Base-by-base conservation (phyloP, 2,113 vertebrate genomes). In the Pteruthius melanotis region DNA sequence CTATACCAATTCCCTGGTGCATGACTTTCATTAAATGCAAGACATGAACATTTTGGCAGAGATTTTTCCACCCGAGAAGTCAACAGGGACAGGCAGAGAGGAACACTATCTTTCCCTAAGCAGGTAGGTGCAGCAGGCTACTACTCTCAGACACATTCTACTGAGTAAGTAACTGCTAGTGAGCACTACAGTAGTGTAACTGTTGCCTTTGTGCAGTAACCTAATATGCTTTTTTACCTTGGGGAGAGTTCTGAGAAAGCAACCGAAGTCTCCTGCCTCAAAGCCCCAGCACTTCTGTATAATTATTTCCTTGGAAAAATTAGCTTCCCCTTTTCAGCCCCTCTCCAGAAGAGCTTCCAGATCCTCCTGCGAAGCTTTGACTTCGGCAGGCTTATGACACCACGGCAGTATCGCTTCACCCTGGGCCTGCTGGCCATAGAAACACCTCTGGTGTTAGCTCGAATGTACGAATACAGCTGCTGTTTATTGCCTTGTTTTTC, bases 401-500 rank as follows among this genome's bases (percentile, higher is more conserved):
- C 9, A 15, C 0, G 9, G 35, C 53, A 40, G 33, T n/a, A 6
- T 7, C 15, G 42, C 70, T 50, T 24, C 19, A 7, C 8, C 7
- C 18, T 1, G 11, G 9, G 42, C 9, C 40, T 4, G 11, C 21
- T 42, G 37, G 56, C 28, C 30, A 4, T 3, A 3, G 56, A 60
- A 37, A 57, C 23, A 0, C 56, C 44, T 78, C 45, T 35, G 3
- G 2, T 14, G 35, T 20, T 18, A 76, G 80, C 26, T 31, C 16
- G 45, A 42, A n/a, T 1, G 14, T 44, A 42, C 20, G 13, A 84
- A 35, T 87, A 35, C 87, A 83, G 90, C 90, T 63, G 79, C 86
- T 94, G 90, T 76, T 95, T 95, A 95, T 75, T 33, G 70, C 81
- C 77, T 81, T 97, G 97, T 97, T 95, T 97, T 96, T 95, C 94